Conservation (phyloP, 2,113 vertebrate species). For the Lates calcarifer region DNA sequence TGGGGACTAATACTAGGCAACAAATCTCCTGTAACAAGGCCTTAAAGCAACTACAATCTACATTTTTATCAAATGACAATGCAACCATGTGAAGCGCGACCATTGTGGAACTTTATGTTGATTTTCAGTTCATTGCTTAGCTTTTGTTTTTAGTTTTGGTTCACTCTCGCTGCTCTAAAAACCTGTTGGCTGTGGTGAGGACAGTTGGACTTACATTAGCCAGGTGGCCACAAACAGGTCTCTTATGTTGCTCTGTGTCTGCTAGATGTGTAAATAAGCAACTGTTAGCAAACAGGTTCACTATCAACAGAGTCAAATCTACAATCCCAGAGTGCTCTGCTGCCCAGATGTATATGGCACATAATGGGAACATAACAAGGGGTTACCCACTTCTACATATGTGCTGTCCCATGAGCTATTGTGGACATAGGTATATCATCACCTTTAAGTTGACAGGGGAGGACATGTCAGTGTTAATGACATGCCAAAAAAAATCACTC, state of each 20-base stretch:
- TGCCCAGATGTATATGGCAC: no score
- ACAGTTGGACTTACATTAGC: neutral
- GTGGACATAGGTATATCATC: no score
- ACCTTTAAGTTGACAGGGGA: no score
- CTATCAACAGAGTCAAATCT: no score
- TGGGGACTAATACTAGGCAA: neutral
- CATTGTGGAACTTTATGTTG: neutral
- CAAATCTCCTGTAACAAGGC: neutral
- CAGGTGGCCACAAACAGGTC: neutral
- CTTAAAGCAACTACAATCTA: neutral
- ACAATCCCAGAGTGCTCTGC: no score
- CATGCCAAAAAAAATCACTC: no score
- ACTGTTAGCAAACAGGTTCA: no score
- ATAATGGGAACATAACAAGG: no score
- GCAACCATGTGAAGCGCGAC: neutral
- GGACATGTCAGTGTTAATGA: no score
- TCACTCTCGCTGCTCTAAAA: neutral
- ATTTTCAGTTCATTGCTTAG: neutral
- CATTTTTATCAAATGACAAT: neutral
- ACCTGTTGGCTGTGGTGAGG: neutral
- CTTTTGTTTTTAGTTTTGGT: neutral
- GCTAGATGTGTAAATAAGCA: no score
- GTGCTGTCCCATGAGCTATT: no score
- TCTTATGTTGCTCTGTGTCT: neutral
- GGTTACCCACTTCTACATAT: no score